phyloP scores from a whole-genome alignment of 2,113 vertebrate genomes.

The Elephantulus edwardii region DNA sequence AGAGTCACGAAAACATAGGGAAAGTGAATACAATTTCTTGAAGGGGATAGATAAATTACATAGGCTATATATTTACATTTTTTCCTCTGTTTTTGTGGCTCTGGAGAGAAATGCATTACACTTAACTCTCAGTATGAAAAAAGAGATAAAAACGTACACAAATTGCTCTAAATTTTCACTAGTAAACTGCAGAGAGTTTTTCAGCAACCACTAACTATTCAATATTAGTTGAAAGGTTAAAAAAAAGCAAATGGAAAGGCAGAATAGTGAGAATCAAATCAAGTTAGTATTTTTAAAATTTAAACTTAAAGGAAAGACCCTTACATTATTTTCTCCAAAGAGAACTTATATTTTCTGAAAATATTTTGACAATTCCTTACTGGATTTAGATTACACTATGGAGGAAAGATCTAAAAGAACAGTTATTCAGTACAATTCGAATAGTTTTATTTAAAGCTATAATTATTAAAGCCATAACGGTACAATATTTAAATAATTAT shows the following conservation, averaged over 20 bases:
- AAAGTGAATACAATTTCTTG: too few relatives aligned
- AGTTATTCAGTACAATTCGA: background rate
- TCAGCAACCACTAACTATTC: too few relatives aligned
- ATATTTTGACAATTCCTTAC: background rate
- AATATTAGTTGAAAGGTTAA: background rate
- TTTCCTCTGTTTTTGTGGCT: too few relatives aligned
- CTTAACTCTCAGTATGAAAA: background rate
- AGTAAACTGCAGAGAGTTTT: background rate
- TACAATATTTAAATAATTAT: background rate
- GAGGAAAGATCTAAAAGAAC: background rate
- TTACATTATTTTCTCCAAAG: background rate
- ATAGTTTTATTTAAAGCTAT: background rate
- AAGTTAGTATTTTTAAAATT: background rate
- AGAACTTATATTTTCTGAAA: background rate
- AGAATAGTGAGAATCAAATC: background rate
- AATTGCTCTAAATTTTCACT: background rate
- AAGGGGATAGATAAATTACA: too few relatives aligned
- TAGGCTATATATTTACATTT: too few relatives aligned
- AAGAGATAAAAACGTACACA: too few relatives aligned
- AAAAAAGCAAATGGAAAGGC: constrained; percentile 4
- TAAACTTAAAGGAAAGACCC: background rate
- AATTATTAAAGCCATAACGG: too few relatives aligned
- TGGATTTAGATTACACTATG: background rate
- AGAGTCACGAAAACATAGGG: too few relatives aligned
- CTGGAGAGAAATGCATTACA: background rate